These are phyloP conservation scores for Lucinisca nassula DNA, from an alignment of 2,888 invertebrate genomes.

Conservation along the genomic window DNA sequence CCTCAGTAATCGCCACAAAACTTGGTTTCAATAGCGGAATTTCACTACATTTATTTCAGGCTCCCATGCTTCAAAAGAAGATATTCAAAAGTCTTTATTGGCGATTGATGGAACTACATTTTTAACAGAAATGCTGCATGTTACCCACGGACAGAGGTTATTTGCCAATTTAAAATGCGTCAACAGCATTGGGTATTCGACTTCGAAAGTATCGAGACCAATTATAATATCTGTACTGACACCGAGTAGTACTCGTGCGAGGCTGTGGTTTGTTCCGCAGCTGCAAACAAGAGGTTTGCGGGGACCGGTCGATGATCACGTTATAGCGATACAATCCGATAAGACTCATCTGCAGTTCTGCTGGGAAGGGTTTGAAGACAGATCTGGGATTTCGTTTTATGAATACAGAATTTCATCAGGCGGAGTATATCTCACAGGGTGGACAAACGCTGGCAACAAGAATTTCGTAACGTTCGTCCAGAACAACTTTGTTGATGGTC, in stretches of 20 bases:
- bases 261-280: not conserved
- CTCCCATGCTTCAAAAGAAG: not conserved
- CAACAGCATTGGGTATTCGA: not conserved
- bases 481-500: not conserved
- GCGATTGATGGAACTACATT: not conserved
- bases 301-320: no score
- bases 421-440: not conserved
- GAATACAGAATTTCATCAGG: not conserved
- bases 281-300: no score
- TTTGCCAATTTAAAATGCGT: not conserved
- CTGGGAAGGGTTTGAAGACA: not conserved
- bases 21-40: no score
- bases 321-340: not conserved
- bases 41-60: no score
- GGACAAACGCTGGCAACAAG: not conserved
- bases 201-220: not conserved
- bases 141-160: not conserved
- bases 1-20: no score
- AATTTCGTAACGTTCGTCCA: not conserved
- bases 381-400: not conserved
- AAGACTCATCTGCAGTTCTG: not conserved
- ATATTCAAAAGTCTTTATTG: not conserved
- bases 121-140: not conserved
- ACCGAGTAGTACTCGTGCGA: not conserved
- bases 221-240: not conserved